phyloP scores from a whole-genome alignment of 2,888 invertebrate genomes.

The Psococerastis gibbosa region DNA sequence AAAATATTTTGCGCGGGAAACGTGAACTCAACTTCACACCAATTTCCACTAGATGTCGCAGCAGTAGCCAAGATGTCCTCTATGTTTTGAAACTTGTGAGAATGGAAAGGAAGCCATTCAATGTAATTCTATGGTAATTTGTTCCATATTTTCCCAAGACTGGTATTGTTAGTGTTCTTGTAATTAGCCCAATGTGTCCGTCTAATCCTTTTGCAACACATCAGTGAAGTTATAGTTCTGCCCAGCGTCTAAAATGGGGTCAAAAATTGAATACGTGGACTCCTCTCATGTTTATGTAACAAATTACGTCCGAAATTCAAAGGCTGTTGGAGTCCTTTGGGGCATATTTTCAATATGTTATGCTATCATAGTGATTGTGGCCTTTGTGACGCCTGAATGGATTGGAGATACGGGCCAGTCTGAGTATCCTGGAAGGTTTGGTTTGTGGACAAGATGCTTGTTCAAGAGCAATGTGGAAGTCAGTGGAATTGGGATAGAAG shows the following conservation, averaged over 20 bases:
- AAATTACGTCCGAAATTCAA: conserved; percentile 77
- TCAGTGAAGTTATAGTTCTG: too few species aligned
- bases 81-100: too few species aligned
- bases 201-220: too few species aligned
- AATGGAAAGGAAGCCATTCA: too few species aligned
- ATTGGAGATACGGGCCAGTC: conserved; percentile 50
- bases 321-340: conserved; percentile 94
- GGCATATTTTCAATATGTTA: conserved; percentile 94
- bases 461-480: conserved; percentile 22
- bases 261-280: conserved; percentile 83
- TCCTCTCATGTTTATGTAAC: conserved; percentile 79
- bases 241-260: conserved; percentile 50
- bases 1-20: too few species aligned
- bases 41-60: too few species aligned
- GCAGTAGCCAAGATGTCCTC: too few species aligned
- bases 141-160: background rate
- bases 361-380: conserved; percentile 85
- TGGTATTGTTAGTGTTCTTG: background rate
- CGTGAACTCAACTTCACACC: too few species aligned
- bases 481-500: conserved; percentile 52
- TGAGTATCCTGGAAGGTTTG: conserved; percentile 78
- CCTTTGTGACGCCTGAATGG: conserved; percentile 91
- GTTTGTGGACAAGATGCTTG: conserved; percentile 77
- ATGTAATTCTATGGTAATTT: background rate
- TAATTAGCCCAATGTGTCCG: background rate